These are phyloP conservation scores for Holcopasites calliopsidis DNA, from an alignment of 1,140 invertebrate genomes.

Conservation along the genomic window DNA sequence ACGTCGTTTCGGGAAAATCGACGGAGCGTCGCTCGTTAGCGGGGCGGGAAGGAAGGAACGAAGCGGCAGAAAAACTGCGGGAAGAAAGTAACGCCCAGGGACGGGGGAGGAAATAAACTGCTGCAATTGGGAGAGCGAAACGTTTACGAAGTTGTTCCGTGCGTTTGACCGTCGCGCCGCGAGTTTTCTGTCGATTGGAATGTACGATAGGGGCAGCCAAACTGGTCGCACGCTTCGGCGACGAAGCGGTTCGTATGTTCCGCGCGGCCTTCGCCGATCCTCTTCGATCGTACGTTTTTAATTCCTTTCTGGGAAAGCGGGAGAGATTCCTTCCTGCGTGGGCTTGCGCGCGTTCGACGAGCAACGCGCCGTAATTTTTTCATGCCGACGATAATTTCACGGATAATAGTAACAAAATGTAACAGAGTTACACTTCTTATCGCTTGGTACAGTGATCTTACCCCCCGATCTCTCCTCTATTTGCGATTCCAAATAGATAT, in stretches of 20 bases:
- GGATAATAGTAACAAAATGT: slow-evolving; percentile 7
- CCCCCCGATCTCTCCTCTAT: too few relatives aligned
- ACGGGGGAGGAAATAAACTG: background rate
- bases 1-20: slow-evolving; percentile 25
- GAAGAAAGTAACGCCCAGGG: background rate
- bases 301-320: slow-evolving; percentile 35
- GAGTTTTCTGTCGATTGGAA: slow-evolving; percentile 63
- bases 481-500: slow-evolving; percentile 25
- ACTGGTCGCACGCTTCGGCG: slow-evolving; percentile 62
- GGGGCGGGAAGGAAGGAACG: background rate
- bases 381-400: slow-evolving; percentile 31
- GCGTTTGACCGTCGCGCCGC: slow-evolving; percentile 51
- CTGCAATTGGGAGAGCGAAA: slow-evolving; percentile 27
- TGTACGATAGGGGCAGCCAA: slow-evolving; percentile 65
- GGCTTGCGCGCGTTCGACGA: slow-evolving; percentile 26
- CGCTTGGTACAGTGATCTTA: too few relatives aligned
- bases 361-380: slow-evolving; percentile 20
- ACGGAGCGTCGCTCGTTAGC: slow-evolving; percentile 10
- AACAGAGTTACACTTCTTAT: too few relatives aligned
- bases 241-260: slow-evolving; percentile 29
- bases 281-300: slow-evolving; percentile 47
- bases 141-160: slow-evolving; percentile 55
- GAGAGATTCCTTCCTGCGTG: slow-evolving; percentile 9
- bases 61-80: background rate
- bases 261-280: slow-evolving; percentile 45